Base-by-base conservation (phyloP, 2,797 vertebrate genomes). In the Odontamblyopus rebecca region DNA sequence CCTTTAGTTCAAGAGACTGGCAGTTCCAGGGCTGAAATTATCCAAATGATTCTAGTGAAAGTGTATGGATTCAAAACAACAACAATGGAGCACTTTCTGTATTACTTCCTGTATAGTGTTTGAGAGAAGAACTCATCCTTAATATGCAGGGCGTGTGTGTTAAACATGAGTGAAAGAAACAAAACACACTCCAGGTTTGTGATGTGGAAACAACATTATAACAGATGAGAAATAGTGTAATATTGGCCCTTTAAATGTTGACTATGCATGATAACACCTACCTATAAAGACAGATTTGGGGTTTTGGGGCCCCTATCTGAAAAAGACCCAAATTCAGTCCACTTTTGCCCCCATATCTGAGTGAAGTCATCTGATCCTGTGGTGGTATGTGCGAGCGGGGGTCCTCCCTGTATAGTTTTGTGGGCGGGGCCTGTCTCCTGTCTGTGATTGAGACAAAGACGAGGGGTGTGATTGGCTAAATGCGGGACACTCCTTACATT, bases 391-490 rank as follows among this genome's bases (percentile, higher is more conserved):
- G 30, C 65, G 87, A 74, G 30, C 65, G 77, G 70, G 73, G 67
- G 82, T 80, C 70, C 72, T 77, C 64, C 67, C 27, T 76, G 74
- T 68, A 11, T 70, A 18, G 68, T 66, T 70, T 78, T 72, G 79
- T 61, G 76, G 69, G 69, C 73, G 75, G n/a, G 6, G 75, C 68
- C 38, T 65, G 57, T 76, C 78, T 74, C 75, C 65, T 79, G 80
- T 82, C 80, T 3, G 65, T 89, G 77, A 65, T 69, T 79, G 77
- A 85, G 75, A 83, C 26, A 77, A 89, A 83, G 87, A 62, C 27
- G 80, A 78, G 75, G 92, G 82, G 91, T 89, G 92, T 90, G 93
- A 91, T 94, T 93, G 94, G 92, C 93, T 94, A 91, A 94, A 93
- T 76, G 88, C 8, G 4, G 76, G 84, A 85, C 81, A 2, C 81